Percentiles rank a stretch among this genome's conserved stretches.
These are phyloP conservation scores for Crax fasciolata DNA, from an alignment of 2,797 vertebrate genomes.

Conservation along the genomic window DNA sequence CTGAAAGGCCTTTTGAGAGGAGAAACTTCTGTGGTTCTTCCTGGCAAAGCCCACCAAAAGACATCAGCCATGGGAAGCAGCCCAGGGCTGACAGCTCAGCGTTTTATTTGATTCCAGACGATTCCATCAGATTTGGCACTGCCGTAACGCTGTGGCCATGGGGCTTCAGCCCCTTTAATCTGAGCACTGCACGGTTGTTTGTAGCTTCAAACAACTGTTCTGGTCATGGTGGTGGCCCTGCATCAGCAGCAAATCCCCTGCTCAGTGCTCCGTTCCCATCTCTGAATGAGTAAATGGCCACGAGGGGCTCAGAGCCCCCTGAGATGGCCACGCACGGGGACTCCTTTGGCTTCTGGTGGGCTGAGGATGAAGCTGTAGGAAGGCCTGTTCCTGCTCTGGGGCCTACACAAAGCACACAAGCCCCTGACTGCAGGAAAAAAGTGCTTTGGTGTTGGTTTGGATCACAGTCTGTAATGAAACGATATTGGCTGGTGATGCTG, in stretches of 20 bases:
- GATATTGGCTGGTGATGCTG: conserved; percentile 3
- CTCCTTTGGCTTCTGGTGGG: background rate
- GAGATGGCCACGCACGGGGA: too few species aligned
- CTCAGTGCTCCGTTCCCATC: background rate
- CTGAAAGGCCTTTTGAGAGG: conserved; percentile 44
- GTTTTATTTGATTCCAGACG: background rate
- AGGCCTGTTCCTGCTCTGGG: background rate
- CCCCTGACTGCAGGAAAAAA: background rate
- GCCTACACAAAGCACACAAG: background rate
- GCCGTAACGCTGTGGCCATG: background rate
- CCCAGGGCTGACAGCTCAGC: background rate
- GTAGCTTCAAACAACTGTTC: background rate
- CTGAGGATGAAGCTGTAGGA: background rate
- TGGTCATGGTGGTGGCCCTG: background rate
- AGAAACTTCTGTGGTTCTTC: background rate
- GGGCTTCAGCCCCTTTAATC: background rate
- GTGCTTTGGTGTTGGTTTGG: background rate
- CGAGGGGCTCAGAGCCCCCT: background rate
- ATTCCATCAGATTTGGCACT: background rate
- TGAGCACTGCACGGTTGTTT: background rate
- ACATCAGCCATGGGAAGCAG: background rate
- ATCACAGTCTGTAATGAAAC: conserved; percentile 28
- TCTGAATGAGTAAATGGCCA: accelerated
- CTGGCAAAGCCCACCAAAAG: background rate
- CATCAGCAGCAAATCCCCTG: background rate